Percentiles rank a stretch among this genome's conserved stretches.
Evolutionary conservation across 2,888 invertebrate species (phyloP).

Genomic region (Dorcus parallelipipedus): DNA sequence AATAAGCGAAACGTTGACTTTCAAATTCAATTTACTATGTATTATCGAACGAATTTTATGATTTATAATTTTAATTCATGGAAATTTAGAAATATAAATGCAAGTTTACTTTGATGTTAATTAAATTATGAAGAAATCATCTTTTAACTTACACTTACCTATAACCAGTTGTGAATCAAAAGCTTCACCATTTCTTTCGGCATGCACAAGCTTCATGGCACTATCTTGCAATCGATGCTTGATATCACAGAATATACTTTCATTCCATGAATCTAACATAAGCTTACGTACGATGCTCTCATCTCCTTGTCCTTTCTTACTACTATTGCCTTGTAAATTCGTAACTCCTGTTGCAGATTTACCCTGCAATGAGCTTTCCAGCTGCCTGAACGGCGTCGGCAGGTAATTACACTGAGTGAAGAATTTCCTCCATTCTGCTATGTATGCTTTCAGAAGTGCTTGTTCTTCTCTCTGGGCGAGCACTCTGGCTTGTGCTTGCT

Average conservation of each 20-base stretch:
- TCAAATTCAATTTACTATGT: no score
- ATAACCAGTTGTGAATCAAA: conserved; percentile 97
- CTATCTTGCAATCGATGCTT: conserved; percentile 90
- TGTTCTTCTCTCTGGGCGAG: conserved; percentile 91
- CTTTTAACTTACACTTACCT: conserved; percentile 31
- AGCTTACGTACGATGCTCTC: conserved; percentile 91
- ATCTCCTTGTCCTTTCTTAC: conserved; percentile 62
- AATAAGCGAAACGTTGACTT: no score
- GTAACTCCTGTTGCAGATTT: conserved; percentile 50
- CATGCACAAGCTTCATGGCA: conserved; percentile 96
- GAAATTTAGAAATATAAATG: background rate
- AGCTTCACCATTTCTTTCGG: conserved; percentile 95
- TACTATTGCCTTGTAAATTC: conserved; percentile 32
- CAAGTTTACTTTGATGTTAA: background rate
- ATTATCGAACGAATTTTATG: no score
- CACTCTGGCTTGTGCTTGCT: conserved; percentile 87
- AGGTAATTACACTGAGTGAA: conserved; percentile 97
- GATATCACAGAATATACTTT: conserved; percentile 93
- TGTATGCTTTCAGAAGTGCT: conserved; percentile 92
- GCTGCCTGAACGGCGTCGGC: conserved; percentile 90
- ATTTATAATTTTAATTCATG: no score
- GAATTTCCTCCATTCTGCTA: conserved; percentile 97
- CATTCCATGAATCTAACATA: conserved; percentile 99
- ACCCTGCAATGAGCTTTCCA: conserved; percentile 79
- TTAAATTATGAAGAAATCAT: background rate